Conservation (phyloP, 2,113 vertebrate genomes). For the Mobula hypostoma region DNA sequence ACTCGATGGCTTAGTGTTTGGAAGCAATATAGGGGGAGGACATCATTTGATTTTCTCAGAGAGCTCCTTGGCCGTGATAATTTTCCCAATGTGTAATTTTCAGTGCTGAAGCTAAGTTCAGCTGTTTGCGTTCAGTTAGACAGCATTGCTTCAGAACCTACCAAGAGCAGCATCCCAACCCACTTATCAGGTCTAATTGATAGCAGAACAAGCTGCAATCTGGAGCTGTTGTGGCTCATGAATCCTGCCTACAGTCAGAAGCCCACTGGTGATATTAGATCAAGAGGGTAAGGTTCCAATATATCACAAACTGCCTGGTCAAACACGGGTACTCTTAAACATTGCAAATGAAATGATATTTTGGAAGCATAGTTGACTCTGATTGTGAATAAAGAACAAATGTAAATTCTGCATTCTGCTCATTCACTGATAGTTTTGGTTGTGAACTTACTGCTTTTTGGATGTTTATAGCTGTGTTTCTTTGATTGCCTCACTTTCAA, state of each 20-base stretch:
- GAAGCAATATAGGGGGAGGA: too few relatives aligned
- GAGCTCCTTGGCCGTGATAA: neutral
- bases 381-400: conserved; percentile 28
- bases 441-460: neutral
- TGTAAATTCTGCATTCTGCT: neutral
- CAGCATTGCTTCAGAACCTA: neutral
- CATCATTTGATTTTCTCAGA: neutral
- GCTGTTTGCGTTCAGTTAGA: neutral
- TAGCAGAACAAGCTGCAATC: neutral
- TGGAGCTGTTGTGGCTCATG: too few relatives aligned
- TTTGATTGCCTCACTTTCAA: neutral
- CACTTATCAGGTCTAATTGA: neutral
- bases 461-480: neutral
- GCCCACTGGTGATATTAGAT: neutral
- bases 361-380: neutral
- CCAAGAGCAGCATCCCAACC: neutral
- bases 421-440: neutral
- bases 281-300: neutral
- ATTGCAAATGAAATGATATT: conserved; percentile 26
- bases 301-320: neutral
- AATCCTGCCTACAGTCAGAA: neutral
- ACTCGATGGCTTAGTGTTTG: too few relatives aligned
- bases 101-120: neutral
- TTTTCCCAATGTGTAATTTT: neutral
- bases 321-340: neutral